Evolutionary conservation across 2,113 vertebrate genomes (phyloP).

Genomic region (Leptobrachium leishanense): DNA sequence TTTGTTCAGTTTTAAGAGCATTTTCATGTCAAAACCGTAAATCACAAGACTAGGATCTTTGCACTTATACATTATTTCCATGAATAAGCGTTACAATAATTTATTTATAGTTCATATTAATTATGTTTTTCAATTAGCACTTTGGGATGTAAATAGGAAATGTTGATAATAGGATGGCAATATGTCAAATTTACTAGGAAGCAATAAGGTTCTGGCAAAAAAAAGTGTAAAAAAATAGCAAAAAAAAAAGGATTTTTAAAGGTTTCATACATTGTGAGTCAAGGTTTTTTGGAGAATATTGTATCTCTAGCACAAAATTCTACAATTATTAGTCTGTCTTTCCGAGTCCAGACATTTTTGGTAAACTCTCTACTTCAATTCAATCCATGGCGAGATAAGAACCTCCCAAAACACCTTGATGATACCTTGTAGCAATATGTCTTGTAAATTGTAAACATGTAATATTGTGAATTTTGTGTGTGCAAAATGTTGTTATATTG

Average conservation of each 20-base stretch:
- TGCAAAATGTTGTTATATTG: not conserved
- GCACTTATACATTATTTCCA: not conserved
- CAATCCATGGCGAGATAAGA: too few relatives aligned
- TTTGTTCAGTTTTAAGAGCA: conserved; percentile 44
- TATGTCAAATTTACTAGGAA: not conserved
- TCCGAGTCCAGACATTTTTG: too few relatives aligned
- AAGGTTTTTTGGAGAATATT: not conserved
- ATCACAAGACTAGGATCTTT: not conserved
- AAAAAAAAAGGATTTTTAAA: too few relatives aligned
- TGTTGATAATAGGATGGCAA: not conserved
- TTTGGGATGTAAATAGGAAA: not conserved
- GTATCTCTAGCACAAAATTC: not conserved
- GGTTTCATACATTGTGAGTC: not conserved
- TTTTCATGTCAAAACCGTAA: not conserved
- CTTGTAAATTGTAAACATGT: not conserved
- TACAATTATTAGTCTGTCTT: too few relatives aligned
- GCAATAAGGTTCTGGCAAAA: not conserved
- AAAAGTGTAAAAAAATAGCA: not conserved
- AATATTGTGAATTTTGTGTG: not conserved
- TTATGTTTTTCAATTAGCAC: not conserved
- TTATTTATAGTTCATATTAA: not conserved
- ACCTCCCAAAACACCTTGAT: not conserved
- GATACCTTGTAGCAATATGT: not conserved
- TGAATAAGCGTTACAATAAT: not conserved
- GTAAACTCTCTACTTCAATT: too few relatives aligned